A percentile compares a stretch with the other conserved stretches of the same genome.
Conservation (phyloP, 53 echinoderm and acorn worm genomes). For the Crossaster papposus region DNA sequence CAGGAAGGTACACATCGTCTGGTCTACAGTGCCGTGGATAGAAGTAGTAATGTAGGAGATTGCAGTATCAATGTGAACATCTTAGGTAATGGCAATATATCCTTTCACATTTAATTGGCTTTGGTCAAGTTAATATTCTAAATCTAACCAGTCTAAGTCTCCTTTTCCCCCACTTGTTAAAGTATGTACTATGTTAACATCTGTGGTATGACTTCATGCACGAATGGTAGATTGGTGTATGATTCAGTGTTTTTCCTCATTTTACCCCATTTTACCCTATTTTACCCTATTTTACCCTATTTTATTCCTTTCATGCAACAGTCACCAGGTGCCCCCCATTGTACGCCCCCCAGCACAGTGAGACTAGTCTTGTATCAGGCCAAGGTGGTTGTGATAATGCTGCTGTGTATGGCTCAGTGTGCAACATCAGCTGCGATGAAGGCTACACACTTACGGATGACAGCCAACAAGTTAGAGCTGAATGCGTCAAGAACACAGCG, state of each 20-base stretch:
- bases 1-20: slow-evolving; percentile 66
- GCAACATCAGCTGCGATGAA: slow-evolving; percentile 59
- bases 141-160: no score
- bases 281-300: neutral
- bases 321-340: slow-evolving; percentile 73
- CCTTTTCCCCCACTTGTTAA: no score
- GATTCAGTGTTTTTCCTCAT: no score
- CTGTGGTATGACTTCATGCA: no score
- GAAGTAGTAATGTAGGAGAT: slow-evolving; percentile 53
- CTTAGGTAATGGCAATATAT: slow-evolving; percentile 60
- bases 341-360: slow-evolving; percentile 63
- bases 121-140: neutral
- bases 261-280: neutral
- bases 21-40: slow-evolving; percentile 69
- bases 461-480: slow-evolving; percentile 1
- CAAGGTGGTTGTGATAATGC: slow-evolving; percentile 59
- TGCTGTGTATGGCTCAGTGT: slow-evolving; percentile 72
- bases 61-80: slow-evolving; percentile 70
- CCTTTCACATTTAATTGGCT: neutral
- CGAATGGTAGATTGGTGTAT: no score
- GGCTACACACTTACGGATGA: slow-evolving; percentile 65
- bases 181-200: no score
- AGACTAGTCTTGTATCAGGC: slow-evolving; percentile 55
- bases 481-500: slow-evolving; percentile 28
- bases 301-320: neutral